Base-by-base conservation (phyloP, 2,113 vertebrate species). In the Cephalopholis sonnerati region DNA sequence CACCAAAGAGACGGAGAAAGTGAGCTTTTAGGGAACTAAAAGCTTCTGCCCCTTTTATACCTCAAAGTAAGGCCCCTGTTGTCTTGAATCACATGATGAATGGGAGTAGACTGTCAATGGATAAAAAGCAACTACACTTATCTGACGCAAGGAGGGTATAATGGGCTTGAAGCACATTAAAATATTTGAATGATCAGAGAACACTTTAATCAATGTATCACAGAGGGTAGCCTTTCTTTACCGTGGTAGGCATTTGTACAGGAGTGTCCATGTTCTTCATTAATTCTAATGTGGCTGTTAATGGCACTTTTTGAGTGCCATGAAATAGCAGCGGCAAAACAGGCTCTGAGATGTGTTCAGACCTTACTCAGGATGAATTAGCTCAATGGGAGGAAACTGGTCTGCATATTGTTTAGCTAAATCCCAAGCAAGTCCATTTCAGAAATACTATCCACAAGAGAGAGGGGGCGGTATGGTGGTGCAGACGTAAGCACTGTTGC, bases 1-100 rank as follows among this genome's bases (percentile, higher is more conserved):
- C 58, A 66, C 67, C 83, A 83, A 70, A 68, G 73, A 79, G 61
- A 70, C 12, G n/a, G 74, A 63, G 29, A 74, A 46, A 79, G 73
- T 39, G 64, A 88, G 85, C 83, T 85, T 89, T 88, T 82, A 86
- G 76, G 66, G 64, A 82, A 77, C 83, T 90, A 90, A 93, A 92
- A 94, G 86, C 74, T 50, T 68, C 57, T 69, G 57, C 74, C 82
- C 61, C 53, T 87, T 63, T 86, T 89, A 71, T 79, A 65, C 76
- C 81, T 78, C 64, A 74, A 87, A 88, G 83, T 86, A 76, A 78
- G 66, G 74, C 29, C 65, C 41, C 32, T 64, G 83, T 87, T 84
- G 78, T 89, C 80, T 80, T 51, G 72, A 82, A 68, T 83, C 66
- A 72, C 61, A 81, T 55, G 65, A 89, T 76, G 77, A 92, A 89